Conservation (phyloP, 2,888 invertebrate genomes). For the Pyrochroa serraticornis region DNA sequence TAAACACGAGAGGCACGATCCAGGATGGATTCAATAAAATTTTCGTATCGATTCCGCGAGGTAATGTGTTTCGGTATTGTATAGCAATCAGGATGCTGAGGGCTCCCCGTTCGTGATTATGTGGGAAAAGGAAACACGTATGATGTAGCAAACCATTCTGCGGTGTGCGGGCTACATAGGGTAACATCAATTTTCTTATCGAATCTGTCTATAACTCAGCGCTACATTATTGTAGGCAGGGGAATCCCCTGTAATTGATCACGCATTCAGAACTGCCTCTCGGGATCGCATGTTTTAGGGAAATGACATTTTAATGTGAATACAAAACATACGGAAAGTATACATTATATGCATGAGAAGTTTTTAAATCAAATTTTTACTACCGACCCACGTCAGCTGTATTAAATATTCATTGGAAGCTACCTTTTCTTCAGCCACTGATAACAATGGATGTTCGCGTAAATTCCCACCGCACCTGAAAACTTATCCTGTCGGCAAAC, state of each 20-base stretch:
- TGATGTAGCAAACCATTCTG: constrained; percentile 21
- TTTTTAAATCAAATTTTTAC: constrained; percentile 21
- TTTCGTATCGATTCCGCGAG: neutral
- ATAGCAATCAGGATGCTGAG: neutral
- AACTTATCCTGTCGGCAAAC: too few species aligned
- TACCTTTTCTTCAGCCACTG: constrained; percentile 7
- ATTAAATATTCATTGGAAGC: constrained; percentile 22
- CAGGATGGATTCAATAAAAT: neutral
- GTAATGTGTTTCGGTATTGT: neutral
- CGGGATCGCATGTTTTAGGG: constrained; percentile 45
- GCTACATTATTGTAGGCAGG: constrained; percentile 42
- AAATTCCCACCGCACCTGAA: too few species aligned
- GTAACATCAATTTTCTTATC: constrained; percentile 39
- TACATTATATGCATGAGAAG: constrained; percentile 24
- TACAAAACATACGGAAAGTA: constrained; percentile 36
- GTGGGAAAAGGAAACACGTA: constrained; percentile 12
- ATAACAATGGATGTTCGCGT: neutral
- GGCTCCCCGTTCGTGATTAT: constrained; percentile 1
- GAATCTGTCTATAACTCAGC: constrained; percentile 42
- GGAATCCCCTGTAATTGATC: constrained; percentile 48
- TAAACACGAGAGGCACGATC: neutral
- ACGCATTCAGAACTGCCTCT: constrained; percentile 44
- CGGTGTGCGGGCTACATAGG: constrained; percentile 13
- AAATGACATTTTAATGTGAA: constrained; percentile 48
- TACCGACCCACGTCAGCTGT: constrained; percentile 6